phyloP scores from a whole-genome alignment of 2,797 vertebrate species.

The Hydrophis major region DNA sequence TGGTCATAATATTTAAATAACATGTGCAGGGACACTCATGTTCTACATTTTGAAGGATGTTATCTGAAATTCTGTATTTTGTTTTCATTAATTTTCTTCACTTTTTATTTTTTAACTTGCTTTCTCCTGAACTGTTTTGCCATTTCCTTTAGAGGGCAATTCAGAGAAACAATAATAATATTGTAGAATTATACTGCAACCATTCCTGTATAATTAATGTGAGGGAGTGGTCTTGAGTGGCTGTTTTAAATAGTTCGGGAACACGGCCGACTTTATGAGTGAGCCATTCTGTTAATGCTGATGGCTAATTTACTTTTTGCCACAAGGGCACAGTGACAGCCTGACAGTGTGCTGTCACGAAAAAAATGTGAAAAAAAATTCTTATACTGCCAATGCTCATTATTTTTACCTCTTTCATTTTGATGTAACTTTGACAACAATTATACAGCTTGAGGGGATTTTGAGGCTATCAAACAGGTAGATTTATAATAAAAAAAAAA shows the following conservation, averaged over 20 bases:
- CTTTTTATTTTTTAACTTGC: background rate
- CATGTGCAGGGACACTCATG: background rate
- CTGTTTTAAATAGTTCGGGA: background rate
- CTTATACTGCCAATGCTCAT: background rate
- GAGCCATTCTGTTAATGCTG: background rate
- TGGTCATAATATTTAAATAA: background rate
- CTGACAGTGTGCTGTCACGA: background rate
- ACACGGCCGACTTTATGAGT: background rate
- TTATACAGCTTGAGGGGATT: background rate
- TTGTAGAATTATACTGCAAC: background rate
- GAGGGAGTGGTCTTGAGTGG: background rate
- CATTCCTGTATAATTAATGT: background rate
- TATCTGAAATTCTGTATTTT: background rate
- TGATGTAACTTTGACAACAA: background rate
- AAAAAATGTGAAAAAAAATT: background rate
- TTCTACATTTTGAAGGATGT: background rate
- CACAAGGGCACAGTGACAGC: background rate
- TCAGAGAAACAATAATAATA: background rate
- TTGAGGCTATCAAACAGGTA: background rate
- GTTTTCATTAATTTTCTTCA: background rate
- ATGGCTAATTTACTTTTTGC: background rate
- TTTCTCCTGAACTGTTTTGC: background rate
- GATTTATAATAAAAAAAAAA: background rate
- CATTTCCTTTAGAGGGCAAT: background rate
- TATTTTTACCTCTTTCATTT: slow-evolving; percentile 12